Evolutionary conservation across 2,113 vertebrate genomes (phyloP), one percentile per base, ranked within the genome.

Genomic region (Daphoenositta chrysoptera): DNA sequence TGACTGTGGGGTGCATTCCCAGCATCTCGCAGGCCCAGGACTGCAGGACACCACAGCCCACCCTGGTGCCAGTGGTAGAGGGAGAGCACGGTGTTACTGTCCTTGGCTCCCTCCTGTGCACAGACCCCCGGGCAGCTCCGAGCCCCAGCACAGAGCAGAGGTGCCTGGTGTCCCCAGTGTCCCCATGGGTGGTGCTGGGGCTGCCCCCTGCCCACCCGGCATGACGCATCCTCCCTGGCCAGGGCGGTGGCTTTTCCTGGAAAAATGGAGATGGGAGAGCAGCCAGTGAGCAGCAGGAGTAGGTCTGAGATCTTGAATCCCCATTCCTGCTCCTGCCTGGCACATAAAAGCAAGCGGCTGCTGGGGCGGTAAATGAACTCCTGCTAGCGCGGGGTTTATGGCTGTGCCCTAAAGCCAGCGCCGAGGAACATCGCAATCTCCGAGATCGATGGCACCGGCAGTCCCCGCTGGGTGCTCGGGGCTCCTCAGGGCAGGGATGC

Each of bases 61-160:
- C 44, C 53, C 39, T 14, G 57, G 24, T 24, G 48, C 56, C 88
- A 7, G 56, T 2, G 31, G 33, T 20, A 60, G 70, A 7, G 4
- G 61, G 65, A 47, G 80, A 60, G 82, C 2, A 7, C 0, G 0
- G 8, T n/a, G 3, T 4, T 0, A 0, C 65, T 0, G 2, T 33
- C 70, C 75, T 42, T 35, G 65, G 45, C 65, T 82, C 54, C 45
- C 33, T 22, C 21, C 66, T 12, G 13, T 7, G 47, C 4, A 6
- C 76, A 27, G 54, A 9, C 0, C 42, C 12, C 27, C 0, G 2
- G 73, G 45, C n/a, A 58, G n/a, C 22, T 15, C 60, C 0, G 8
- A 53, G 24, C 30, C 56, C 54, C 2, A 3, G 80, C 66, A 14
- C 5, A 1, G 40, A 15, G 30, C 2, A 0, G 37, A 16, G 72